Evolutionary conservation across 1,140 invertebrate genomes (phyloP).

Genomic region (Gryllus bimaculatus): DNA sequence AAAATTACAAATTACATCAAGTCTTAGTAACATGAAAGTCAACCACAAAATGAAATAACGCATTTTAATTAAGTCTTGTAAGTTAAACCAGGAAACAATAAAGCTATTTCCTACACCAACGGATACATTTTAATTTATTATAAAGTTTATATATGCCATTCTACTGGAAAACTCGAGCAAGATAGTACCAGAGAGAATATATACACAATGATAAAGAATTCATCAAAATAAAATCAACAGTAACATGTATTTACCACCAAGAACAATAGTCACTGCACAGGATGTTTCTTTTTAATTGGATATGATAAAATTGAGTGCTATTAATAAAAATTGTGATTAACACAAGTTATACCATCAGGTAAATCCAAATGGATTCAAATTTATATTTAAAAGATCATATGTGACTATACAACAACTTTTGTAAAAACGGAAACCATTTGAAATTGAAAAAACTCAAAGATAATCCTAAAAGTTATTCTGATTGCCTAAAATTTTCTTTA

Average conservation of each 20-base stretch:
- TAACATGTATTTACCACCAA: not conserved
- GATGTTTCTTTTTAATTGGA: no score
- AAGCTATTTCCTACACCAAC: not conserved
- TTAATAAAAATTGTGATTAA: no score
- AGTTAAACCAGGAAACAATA: not conserved
- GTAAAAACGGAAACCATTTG: no score
- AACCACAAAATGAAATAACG: not conserved
- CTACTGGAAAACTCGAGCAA: not conserved
- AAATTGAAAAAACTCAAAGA: no score
- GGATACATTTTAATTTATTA: not conserved
- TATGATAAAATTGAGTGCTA: no score
- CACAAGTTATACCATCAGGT: no score
- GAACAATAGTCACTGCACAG: no score
- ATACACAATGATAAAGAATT: not conserved
- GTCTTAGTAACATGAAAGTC: not conserved
- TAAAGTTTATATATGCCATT: not conserved
- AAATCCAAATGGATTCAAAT: no score
- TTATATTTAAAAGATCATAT: no score
- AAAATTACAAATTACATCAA: not conserved
- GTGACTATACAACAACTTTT: no score
- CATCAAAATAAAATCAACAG: not conserved
- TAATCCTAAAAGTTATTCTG: no score
- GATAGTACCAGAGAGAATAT: conserved; percentile 1
- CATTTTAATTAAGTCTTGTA: not conserved
- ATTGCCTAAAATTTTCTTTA: no score